Percentiles rank a stretch among this genome's conserved stretches.
Evolutionary conservation across 1,140 invertebrate species (phyloP).

Genomic region (Ephestia elutella): DNA sequence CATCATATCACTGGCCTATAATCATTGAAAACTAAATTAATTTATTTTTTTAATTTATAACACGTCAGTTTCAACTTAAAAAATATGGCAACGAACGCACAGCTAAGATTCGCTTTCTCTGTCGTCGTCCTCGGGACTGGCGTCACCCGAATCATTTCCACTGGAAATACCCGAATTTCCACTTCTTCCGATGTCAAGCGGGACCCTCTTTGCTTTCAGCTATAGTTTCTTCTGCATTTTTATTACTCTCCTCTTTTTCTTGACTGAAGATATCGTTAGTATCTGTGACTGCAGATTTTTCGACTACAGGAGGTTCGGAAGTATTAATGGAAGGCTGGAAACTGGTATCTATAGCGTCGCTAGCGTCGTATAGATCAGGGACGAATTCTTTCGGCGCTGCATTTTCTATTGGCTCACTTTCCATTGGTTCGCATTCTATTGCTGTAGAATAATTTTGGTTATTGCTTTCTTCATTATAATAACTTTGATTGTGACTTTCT

Average conservation of each 20-base stretch:
- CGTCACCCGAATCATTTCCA: conserved; percentile 67
- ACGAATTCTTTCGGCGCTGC: conserved; percentile 7
- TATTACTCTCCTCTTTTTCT: conserved; percentile 12
- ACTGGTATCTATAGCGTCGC: conserved; percentile 43
- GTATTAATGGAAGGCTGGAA: conserved; percentile 27
- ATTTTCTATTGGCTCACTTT: conserved; percentile 8
- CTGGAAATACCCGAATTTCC: conserved; percentile 63
- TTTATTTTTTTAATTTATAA: too few relatives aligned
- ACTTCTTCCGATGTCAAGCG: conserved; percentile 46
- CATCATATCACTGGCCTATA: too few relatives aligned
- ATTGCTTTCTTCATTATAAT: conserved; percentile 4
- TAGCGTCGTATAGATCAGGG: conserved; percentile 44
- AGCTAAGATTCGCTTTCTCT: conserved; percentile 10
- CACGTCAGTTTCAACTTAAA: neutral
- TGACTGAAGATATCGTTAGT: conserved; percentile 36
- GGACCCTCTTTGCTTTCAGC: conserved; percentile 28
- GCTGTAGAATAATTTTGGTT: conserved; percentile 6
- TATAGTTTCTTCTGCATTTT: conserved; percentile 10
- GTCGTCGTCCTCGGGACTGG: conserved; percentile 6
- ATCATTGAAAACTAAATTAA: too few relatives aligned
- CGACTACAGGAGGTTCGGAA: conserved; percentile 10
- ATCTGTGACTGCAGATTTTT: conserved; percentile 12
- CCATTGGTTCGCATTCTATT: neutral
- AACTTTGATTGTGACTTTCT: neutral
- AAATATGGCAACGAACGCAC: conserved; percentile 9